Conservation (phyloP, 2,797 vertebrate species). For the Poeciliopsis infans region DNA sequence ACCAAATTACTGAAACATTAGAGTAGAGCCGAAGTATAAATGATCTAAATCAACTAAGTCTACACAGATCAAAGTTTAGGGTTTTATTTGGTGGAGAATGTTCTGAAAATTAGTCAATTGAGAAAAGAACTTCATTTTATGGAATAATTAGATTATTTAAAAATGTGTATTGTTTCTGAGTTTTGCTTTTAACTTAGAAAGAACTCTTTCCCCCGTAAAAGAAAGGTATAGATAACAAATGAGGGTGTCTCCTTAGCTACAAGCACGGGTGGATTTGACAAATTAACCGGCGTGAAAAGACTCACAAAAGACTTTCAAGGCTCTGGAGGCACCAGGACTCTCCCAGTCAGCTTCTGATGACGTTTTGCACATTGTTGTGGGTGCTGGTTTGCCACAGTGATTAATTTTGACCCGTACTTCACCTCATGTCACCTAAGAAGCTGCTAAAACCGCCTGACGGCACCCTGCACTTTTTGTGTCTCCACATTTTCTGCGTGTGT, state of each 20-base stretch:
- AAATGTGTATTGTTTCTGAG: background rate
- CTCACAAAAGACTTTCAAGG: conserved; percentile 25
- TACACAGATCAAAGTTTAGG: background rate
- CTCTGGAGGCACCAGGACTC: conserved; percentile 26
- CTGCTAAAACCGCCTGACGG: conserved; percentile 59
- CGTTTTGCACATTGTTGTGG: conserved; percentile 9
- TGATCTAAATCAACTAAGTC: background rate
- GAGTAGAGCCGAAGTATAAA: background rate
- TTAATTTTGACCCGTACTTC: conserved; percentile 63
- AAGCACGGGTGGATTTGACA: conserved; percentile 1
- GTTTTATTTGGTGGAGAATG: background rate
- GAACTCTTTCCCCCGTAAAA: background rate
- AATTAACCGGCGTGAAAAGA: conserved; percentile 24
- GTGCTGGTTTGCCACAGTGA: conserved; percentile 28
- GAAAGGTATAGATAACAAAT: background rate
- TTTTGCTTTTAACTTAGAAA: background rate
- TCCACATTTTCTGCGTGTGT: conserved; percentile 22
- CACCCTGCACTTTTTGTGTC: conserved; percentile 44
- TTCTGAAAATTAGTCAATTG: background rate
- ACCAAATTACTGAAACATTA: background rate
- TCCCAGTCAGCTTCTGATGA: conserved; percentile 19
- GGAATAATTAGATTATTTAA: background rate
- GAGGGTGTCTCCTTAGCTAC: background rate
- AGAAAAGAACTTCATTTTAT: background rate
- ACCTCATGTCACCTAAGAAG: conserved; percentile 51